Evolutionary conservation across 2,797 vertebrate genomes (phyloP).

Genomic region (Coccyzus lansbergi): DNA sequence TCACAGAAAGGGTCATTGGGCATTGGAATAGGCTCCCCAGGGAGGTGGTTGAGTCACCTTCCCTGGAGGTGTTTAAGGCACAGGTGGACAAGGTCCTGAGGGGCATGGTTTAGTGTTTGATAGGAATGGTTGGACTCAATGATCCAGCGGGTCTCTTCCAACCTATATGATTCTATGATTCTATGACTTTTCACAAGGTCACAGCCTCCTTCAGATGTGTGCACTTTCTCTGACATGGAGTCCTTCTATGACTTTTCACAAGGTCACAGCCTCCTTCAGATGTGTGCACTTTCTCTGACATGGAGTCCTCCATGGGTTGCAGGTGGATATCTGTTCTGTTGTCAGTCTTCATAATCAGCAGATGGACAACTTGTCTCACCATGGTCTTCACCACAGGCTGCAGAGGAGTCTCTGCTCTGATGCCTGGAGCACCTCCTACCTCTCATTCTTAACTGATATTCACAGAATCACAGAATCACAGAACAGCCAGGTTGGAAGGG

Average conservation of each 20-base stretch:
- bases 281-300: rapidly evolving
- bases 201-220: neutral
- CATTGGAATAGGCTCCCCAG: too few species aligned
- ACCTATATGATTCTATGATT: too few species aligned
- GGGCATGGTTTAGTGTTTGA: too few species aligned
- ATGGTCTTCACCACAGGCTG: neutral
- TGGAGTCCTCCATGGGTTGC: neutral
- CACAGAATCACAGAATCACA: too few species aligned
- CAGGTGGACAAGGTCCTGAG: too few species aligned
- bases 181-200: neutral
- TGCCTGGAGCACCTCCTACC: neutral
- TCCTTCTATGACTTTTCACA: rapidly evolving
- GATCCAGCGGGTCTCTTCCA: too few species aligned
- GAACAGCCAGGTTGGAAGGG: too few species aligned
- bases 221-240: rapidly evolving
- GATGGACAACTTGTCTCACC: too few species aligned
- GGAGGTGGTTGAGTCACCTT: too few species aligned
- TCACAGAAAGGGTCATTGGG: too few species aligned
- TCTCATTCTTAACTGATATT: rapidly evolving
- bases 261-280: neutral
- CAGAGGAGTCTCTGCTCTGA: neutral
- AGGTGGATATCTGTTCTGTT: neutral
- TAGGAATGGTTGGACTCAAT: too few species aligned
- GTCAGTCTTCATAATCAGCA: neutral
- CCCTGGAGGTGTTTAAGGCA: too few species aligned